Evolutionary conservation across 2,113 vertebrate genomes (phyloP).

Genomic region (Elaphurus davidianus): DNA sequence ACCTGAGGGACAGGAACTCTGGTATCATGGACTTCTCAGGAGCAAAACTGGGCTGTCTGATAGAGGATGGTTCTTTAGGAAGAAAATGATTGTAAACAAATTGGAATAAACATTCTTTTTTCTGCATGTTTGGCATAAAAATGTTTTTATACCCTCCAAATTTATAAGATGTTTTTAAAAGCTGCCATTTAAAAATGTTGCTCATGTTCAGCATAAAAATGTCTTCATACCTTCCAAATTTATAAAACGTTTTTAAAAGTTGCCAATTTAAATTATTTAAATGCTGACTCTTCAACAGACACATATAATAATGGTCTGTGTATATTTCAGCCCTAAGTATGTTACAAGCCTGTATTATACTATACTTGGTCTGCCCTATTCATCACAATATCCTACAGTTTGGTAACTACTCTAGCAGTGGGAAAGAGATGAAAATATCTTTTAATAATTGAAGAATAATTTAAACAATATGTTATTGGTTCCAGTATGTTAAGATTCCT

Average conservation of each 20-base stretch:
- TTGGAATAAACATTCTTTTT: background rate
- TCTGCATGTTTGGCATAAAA: background rate
- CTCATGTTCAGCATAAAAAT: background rate
- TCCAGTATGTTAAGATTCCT: background rate
- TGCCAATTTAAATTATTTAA: background rate
- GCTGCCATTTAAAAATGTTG: background rate
- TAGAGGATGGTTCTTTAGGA: background rate
- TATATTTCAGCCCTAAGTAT: background rate
- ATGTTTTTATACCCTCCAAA: background rate
- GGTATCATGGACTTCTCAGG: background rate
- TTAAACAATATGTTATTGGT: background rate
- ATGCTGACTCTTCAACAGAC: background rate
- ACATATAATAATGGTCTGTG: background rate
- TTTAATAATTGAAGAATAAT: background rate
- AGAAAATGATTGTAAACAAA: background rate
- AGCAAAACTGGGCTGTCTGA: background rate
- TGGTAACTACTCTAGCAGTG: background rate
- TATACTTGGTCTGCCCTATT: too few species aligned
- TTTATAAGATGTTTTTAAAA: background rate
- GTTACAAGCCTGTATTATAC: background rate
- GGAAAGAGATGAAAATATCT: background rate
- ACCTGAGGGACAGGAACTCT: background rate
- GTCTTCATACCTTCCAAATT: background rate
- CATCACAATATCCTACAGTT: background rate
- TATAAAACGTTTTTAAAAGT: background rate